These are phyloP conservation scores for Grammomys surdaster DNA, from an alignment of 2,113 vertebrate genomes.

Conservation along the genomic window DNA sequence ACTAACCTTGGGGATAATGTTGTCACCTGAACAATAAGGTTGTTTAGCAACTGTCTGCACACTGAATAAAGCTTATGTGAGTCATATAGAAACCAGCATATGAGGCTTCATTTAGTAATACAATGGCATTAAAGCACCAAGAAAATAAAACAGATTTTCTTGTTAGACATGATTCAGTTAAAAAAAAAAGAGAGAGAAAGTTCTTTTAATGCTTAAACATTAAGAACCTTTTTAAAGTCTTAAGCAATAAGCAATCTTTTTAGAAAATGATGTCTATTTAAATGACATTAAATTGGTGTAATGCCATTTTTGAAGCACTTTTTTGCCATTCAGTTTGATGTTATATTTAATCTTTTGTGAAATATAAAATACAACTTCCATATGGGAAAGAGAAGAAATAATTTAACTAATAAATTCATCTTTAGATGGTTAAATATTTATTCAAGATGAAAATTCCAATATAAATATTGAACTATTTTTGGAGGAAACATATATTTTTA, in stretches of 20 bases:
- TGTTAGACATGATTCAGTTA: background rate
- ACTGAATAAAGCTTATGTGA: background rate
- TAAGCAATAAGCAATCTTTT: background rate
- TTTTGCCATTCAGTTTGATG: slow-evolving; percentile 23
- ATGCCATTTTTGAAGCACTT: background rate
- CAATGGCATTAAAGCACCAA: background rate
- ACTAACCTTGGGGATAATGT: background rate
- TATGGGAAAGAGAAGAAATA: background rate
- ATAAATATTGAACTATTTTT: slow-evolving; percentile 42
- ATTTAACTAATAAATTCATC: slow-evolving; percentile 12
- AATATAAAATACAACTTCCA: background rate
- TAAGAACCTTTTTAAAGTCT: too few species aligned
- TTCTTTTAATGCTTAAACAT: too few species aligned
- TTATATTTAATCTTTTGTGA: background rate
- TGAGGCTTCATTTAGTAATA: background rate
- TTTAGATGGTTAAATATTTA: slow-evolving; percentile 21
- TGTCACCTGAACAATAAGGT: background rate
- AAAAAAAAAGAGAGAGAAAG: too few species aligned
- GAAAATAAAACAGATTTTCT: slow-evolving; percentile 32
- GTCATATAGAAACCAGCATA: background rate
- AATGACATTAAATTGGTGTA: background rate
- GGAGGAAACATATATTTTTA: background rate
- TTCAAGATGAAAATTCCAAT: background rate
- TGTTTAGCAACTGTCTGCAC: background rate
- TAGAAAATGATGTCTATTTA: background rate